Base-by-base conservation (phyloP, 2,888 invertebrate species). In the Amiota mariae region DNA sequence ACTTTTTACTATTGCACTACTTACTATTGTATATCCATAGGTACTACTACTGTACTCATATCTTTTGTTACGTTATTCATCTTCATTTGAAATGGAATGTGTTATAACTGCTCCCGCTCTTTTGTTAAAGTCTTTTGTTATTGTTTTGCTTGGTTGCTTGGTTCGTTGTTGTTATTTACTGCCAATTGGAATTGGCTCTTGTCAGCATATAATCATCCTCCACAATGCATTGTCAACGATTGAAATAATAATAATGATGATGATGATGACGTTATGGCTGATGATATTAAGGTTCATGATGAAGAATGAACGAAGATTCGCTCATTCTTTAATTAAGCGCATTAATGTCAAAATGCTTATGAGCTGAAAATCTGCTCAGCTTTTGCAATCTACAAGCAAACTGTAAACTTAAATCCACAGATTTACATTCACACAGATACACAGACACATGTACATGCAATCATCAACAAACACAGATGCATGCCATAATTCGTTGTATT, bases 271-370 rank as follows among this genome's bases (percentile, higher is more conserved):
- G 36, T 24, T 24, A 24, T 24, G 24, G 24, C 3, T 36, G 36
- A 36, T 36, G 36, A 36, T 36, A 36, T 36, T 36, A 36, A 36
- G 36, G 36, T 6, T 36, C 4, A 36, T 36, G 36, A 36, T 36
- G 36, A 36, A 36, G 36, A 59, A 20, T 24, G 20, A 63, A 63
- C 51, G 24, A 68, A 36, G 54, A 24, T 68, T 54, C 51, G 67
- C 67, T 51, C 67, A 66, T 68, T 68, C 85, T 78, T 84, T 85
- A 84, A 84, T 84, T 84, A 84, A 85, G 82, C 82, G 85, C 85
- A 84, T 84, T 84, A 84, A 84, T 82, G 85, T 80, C 83, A 81
- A 67, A 76, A 72, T 80, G 81, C 85, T 84, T 84, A 81, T 80
- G 81, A 76, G 80, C 72, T 71, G 67, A 68, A 68, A 68, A 68